phyloP scores from a whole-genome alignment of 2,888 invertebrate species.

The Caenorhabditis afra region DNA sequence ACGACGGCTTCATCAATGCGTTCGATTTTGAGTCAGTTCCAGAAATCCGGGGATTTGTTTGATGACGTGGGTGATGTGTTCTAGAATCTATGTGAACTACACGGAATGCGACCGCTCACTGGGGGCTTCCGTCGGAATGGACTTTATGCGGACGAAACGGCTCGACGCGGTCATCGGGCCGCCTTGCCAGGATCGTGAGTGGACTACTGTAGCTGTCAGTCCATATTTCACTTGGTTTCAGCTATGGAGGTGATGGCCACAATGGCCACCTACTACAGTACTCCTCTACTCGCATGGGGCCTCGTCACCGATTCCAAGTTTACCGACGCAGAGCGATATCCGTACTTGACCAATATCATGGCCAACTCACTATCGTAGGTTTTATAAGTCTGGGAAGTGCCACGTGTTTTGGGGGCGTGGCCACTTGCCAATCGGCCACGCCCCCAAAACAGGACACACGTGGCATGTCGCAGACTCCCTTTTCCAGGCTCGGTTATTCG shows the following conservation, averaged over 20 bases:
- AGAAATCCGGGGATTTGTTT: neutral
- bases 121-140: constrained; percentile 54
- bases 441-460: too few relatives aligned
- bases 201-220: neutral
- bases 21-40: constrained; percentile 63
- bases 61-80: neutral
- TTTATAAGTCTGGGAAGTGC: constrained; percentile 4
- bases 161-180: constrained; percentile 70
- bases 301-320: constrained; percentile 55
- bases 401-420: neutral
- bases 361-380: constrained; percentile 57
- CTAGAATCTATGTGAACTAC: constrained; percentile 58
- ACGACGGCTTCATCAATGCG: constrained; percentile 62
- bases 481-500: constrained; percentile 63
- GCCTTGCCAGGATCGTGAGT: constrained; percentile 64
- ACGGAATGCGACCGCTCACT: constrained; percentile 54
- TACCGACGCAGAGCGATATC: constrained; percentile 56
- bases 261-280: constrained; percentile 62
- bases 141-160: constrained; percentile 61
- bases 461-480: too few relatives aligned
- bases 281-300: constrained; percentile 70
- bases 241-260: constrained; percentile 59
- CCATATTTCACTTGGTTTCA: constrained; percentile 3
- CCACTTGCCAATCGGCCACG: too few relatives aligned
- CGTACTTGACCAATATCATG: constrained; percentile 59